Percentiles rank a stretch among this genome's conserved stretches.
phyloP scores from a whole-genome alignment of 2,797 vertebrate species.

The Sarcoramphus papa region DNA sequence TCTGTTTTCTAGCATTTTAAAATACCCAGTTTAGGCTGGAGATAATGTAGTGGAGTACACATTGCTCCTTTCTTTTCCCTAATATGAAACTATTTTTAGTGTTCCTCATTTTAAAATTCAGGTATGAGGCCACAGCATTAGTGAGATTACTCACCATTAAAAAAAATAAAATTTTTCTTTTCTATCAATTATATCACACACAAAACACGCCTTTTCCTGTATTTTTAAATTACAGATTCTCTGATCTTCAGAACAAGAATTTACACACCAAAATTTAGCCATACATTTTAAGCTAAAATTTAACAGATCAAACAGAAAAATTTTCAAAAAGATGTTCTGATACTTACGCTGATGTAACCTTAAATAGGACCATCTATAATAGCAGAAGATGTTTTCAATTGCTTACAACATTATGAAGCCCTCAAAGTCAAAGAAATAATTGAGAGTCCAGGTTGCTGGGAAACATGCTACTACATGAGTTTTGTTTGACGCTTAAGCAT shows the following conservation, averaged over 20 bases:
- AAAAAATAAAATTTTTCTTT: not conserved
- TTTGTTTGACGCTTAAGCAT: not conserved
- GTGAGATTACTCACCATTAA: not conserved
- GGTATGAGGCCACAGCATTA: not conserved
- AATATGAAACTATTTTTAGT: not conserved
- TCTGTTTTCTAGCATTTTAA: not conserved
- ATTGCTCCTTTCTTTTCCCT: not conserved
- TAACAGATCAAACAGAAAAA: not conserved
- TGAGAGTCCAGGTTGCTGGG: not conserved
- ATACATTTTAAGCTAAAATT: not conserved
- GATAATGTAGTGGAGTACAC: accelerated
- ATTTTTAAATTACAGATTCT: not conserved
- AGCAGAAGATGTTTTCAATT: not conserved
- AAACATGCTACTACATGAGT: not conserved
- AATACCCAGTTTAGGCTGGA: not conserved
- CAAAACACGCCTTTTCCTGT: not conserved
- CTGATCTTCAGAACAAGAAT: not conserved
- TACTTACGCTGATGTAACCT: not conserved
- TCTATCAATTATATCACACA: not conserved
- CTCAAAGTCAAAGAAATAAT: not conserved
- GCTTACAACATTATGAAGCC: not conserved
- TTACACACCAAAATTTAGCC: not conserved
- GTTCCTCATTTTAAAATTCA: not conserved
- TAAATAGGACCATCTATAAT: not conserved
- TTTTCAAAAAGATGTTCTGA: not conserved